Conservation (phyloP, 53 echinoderm and acorn worm genomes). For the Holothuria leucospilota region DNA sequence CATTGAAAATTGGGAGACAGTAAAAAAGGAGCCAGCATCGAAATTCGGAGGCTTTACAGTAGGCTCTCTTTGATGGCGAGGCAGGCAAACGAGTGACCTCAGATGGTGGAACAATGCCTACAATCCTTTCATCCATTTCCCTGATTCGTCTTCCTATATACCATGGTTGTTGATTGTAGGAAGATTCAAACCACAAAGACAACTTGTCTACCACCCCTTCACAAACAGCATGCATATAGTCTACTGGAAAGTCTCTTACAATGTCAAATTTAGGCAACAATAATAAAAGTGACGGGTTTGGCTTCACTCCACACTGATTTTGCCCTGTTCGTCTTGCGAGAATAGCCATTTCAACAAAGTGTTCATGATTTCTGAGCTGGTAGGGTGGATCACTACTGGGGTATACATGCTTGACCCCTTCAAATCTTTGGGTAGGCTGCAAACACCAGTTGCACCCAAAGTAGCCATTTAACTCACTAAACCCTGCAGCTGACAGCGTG, state of each 20-base stretch:
- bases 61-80: too few species aligned
- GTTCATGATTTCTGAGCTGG: constrained; percentile 3
- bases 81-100: too few species aligned
- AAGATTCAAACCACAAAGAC: too few species aligned
- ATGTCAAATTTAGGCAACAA: constrained; percentile 41
- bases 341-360: constrained; percentile 15
- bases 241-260: constrained; percentile 26
- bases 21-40: constrained; percentile 3
- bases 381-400: constrained; percentile 32
- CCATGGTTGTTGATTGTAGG: too few species aligned
- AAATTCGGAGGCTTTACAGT: not conserved
- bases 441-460: constrained; percentile 66
- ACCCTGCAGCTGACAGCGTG: constrained; percentile 44
- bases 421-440: constrained; percentile 46
- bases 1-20: not conserved
- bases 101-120: too few species aligned
- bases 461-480: constrained; percentile 59
- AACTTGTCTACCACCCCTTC: constrained; percentile 42
- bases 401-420: constrained; percentile 43
- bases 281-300: constrained; percentile 29
- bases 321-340: constrained; percentile 12
- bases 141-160: too few species aligned
- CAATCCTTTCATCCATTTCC: too few species aligned
- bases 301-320: not conserved
- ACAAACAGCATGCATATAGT: constrained; percentile 57